Base-by-base conservation (phyloP, 2,797 vertebrate genomes). In the Pseudochaenichthys georgianus region DNA sequence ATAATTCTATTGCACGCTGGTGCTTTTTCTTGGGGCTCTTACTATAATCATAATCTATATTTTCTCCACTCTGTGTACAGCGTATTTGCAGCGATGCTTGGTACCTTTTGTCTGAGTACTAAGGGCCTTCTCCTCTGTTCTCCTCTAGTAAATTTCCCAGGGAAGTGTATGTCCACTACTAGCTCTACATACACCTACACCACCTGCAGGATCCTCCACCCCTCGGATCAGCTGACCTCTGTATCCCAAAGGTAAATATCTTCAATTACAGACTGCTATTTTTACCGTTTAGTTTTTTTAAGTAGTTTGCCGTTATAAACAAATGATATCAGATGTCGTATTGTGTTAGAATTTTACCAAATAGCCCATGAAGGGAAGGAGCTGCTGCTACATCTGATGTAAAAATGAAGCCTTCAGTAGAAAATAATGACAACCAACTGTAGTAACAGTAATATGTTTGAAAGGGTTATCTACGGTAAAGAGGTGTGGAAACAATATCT, bases 101-200 rank as follows among this genome's bases (percentile, higher is more conserved):
- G 43, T 67, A 6, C 2, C 19, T 7, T 67, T 64, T 42, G 15
- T 38, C 41, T 76, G 6, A 17, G 9, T 19, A 46, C 65, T 89
- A 64, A 91, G 62, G 2, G 2, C 23, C 9, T 73, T 48, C 43
- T 51, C 21, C 52, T 78, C 15, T 83, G 16, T 73, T 65, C 75
- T 64, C 70, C 63, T 82, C 34, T 86, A 99, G 98, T 96, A 60
- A 95, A 96, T 95, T 96, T 98, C 90, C 98, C 98, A 81, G 98
- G 98, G 87, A 99, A 99, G 94, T 98, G 97, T 94, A 95, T 98
- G 96, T 98, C 97, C 84, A 96, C 97, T 88, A 99, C 98, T 75
- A 98, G 96, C 95, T 99, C 97, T 89, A 99, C 98, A 66, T 99
- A 98, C 89, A 99, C 98, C 90, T 98, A 97, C 92, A 99, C 98